These are phyloP conservation scores for Mycogona germanica DNA, from an alignment of 2,888 invertebrate species.

Conservation along the genomic window DNA sequence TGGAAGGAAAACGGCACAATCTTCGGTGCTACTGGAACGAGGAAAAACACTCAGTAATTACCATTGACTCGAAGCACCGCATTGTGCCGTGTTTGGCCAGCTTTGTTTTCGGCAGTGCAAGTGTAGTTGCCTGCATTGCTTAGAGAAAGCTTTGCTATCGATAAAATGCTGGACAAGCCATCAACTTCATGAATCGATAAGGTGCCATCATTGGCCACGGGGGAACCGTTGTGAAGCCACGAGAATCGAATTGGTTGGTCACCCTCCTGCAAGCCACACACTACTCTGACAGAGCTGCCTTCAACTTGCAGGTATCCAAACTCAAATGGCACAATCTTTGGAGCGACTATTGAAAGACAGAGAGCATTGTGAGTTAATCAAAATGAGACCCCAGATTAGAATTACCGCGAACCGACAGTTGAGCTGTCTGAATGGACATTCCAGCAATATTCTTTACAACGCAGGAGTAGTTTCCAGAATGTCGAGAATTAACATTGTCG, in stretches of 20 bases:
- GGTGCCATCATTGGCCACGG: constrained; percentile 25
- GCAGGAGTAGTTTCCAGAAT: constrained; percentile 21
- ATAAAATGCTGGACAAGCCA: neutral
- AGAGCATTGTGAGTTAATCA: neutral
- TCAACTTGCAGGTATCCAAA: constrained; percentile 27
- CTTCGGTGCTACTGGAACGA: constrained; percentile 57
- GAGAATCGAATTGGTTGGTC: constrained; percentile 30
- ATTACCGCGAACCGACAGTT: constrained; percentile 26
- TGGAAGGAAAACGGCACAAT: constrained; percentile 74
- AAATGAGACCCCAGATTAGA: neutral
- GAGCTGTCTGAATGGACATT: constrained; percentile 23
- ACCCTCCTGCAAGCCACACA: constrained; percentile 25
- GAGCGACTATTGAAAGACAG: constrained; percentile 52
- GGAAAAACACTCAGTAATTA: too few relatives aligned
- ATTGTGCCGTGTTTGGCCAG: too few relatives aligned
- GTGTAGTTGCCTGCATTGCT: neutral
- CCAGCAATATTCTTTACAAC: constrained; percentile 23
- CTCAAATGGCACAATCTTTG: constrained; percentile 50
- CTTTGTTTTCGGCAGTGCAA: constrained; percentile 1
- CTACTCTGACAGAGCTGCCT: constrained; percentile 22
- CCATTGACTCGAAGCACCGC: too few relatives aligned
- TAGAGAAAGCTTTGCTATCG: neutral
- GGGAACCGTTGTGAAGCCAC: constrained; percentile 51
- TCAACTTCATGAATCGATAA: neutral
- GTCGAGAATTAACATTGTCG: constrained; percentile 24